Evolutionary conservation across 2,888 invertebrate genomes (phyloP).

Genomic region (Rotaria socialis): DNA sequence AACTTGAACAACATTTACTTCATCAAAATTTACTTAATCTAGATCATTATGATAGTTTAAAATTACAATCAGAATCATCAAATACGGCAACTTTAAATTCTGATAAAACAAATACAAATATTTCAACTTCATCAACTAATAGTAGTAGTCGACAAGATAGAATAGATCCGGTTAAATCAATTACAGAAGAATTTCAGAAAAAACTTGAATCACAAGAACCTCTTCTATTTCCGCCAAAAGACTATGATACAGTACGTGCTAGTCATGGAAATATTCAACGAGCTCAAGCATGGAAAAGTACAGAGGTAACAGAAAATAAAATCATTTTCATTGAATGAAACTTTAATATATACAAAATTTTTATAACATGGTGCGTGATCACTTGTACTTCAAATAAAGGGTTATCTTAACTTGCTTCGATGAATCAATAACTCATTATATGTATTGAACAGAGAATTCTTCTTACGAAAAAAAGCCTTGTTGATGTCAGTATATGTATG

Average conservation of each 20-base stretch:
- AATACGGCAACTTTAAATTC: background rate
- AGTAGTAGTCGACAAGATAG: background rate
- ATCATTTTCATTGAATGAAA: background rate
- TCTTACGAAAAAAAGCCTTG: background rate
- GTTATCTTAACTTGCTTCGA: background rate
- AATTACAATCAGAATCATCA: background rate
- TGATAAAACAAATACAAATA: constrained; percentile 4
- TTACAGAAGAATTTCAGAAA: constrained; percentile 25
- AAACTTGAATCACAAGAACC: constrained; percentile 9
- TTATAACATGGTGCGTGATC: background rate
- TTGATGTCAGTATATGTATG: background rate
- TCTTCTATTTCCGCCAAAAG: constrained; percentile 22
- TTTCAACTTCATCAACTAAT: background rate
- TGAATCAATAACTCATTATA: background rate
- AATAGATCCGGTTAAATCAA: constrained; percentile 27
- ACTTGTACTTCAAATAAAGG: background rate
- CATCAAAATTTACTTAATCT: background rate
- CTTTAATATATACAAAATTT: background rate
- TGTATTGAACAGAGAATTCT: background rate
- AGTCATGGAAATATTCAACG: background rate
- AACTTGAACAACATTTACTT: background rate
- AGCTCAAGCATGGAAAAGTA: constrained; percentile 20
- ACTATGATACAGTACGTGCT: constrained; percentile 1
- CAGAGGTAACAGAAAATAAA: background rate
- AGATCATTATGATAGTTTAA: background rate